Evolutionary conservation across 2,797 vertebrate genomes (phyloP).

Genomic region (Megaceryle alcyon): DNA sequence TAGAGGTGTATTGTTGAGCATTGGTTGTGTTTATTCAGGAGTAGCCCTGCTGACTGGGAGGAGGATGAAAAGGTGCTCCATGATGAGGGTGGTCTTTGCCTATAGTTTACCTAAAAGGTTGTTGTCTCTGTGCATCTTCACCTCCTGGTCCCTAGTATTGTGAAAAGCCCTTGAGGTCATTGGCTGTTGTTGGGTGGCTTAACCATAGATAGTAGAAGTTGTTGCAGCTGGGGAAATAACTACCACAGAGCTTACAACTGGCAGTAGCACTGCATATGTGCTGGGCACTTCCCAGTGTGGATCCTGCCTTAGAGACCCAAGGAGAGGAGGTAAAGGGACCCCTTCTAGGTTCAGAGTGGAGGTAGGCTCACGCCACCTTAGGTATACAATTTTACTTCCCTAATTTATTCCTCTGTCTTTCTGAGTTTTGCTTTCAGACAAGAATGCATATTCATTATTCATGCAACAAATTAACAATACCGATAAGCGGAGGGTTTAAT

Average conservation of each 20-base stretch:
- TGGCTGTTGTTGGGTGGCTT: not conserved
- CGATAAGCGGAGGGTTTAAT: not conserved
- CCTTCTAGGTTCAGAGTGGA: not conserved
- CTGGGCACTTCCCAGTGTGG: not conserved
- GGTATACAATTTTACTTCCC: not conserved
- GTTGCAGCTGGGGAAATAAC: not conserved
- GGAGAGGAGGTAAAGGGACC: not conserved
- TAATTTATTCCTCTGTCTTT: not conserved
- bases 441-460: not conserved
- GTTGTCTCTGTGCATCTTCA: fast-evolving
- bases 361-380: not conserved
- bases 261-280: not conserved
- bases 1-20: not conserved
- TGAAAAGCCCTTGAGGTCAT: not conserved
- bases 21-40: not conserved
- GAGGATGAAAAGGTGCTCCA: not conserved
- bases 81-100: not conserved
- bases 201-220: not conserved
- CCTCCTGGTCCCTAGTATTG: not conserved
- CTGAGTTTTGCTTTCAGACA: not conserved
- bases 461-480: not conserved
- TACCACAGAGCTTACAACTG: not conserved
- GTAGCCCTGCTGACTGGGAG: not conserved
- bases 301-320: not conserved
- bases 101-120: not conserved